Evolutionary conservation across 92 coral and sea anemone species (phyloP).

Genomic region (Porites cylindrica): DNA sequence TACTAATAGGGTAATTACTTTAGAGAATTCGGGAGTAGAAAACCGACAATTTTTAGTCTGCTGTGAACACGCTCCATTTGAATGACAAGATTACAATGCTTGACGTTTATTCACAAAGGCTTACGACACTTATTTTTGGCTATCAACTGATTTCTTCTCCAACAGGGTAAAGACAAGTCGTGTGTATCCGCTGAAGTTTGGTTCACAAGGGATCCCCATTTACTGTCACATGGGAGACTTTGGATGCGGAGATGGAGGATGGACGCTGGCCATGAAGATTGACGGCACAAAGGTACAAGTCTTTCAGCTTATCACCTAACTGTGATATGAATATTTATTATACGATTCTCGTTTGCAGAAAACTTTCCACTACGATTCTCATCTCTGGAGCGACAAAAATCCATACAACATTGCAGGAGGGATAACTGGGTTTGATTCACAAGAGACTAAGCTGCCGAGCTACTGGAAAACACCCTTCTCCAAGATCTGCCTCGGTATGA

Average conservation of each 20-base stretch:
- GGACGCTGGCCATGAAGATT: neutral
- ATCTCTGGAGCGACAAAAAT: neutral
- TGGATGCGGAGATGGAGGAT: neutral
- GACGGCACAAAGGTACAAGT: neutral
- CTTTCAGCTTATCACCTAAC: neutral
- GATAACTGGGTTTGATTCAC: neutral
- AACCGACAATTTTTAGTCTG: fast-evolving
- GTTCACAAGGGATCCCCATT: too few species aligned
- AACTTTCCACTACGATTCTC: neutral
- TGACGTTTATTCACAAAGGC: too few species aligned
- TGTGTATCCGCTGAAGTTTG: too few species aligned
- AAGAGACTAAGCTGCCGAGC: neutral
- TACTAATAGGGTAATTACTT: too few species aligned
- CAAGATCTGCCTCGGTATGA: neutral
- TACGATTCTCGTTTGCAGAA: neutral
- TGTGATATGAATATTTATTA: neutral
- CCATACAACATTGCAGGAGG: neutral
- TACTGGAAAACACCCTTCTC: neutral
- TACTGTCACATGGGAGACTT: neutral
- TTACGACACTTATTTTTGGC: too few species aligned
- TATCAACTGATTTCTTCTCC: too few species aligned
- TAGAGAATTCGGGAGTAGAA: fast-evolving
- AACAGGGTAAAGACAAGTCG: too few species aligned
- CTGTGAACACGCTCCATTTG: too few species aligned
- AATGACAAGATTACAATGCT: too few species aligned